Percentiles rank a stretch among this genome's conserved stretches.
Conservation (phyloP, 2,888 invertebrate species). For the Caenorhabditis angaria region DNA sequence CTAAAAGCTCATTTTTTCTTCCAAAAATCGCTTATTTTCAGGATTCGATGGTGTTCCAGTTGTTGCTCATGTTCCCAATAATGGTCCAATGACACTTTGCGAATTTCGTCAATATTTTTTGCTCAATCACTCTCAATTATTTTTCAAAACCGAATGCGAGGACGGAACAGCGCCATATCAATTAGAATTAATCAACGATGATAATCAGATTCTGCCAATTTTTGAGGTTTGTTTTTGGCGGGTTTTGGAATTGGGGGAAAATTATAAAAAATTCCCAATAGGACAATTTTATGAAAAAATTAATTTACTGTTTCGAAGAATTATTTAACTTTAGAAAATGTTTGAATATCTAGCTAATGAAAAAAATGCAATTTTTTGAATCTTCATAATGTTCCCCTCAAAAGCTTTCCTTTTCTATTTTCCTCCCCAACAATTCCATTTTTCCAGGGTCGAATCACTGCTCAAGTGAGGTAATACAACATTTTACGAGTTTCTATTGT, state of each 20-base stretch:
- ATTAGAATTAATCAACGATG: constrained; percentile 53
- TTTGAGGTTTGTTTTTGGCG: constrained; percentile 49
- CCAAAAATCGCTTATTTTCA: neutral
- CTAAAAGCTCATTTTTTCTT: neutral
- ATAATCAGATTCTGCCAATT: constrained; percentile 49
- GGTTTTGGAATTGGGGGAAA: no score
- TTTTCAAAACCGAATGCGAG: constrained; percentile 61
- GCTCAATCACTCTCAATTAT: constrained; percentile 56
- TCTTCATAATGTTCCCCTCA: no score
- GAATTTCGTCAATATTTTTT: constrained; percentile 62
- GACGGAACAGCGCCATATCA: constrained; percentile 61
- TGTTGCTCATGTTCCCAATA: constrained; percentile 60
- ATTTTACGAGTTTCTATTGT: constrained; percentile 1
- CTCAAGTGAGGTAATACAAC: constrained; percentile 22
- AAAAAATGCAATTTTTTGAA: neutral
- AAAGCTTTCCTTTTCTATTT: no score
- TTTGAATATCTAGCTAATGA: no score
- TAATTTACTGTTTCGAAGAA: no score
- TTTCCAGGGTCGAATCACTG: constrained; percentile 35
- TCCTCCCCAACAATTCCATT: no score
- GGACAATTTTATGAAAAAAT: neutral
- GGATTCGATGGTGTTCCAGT: constrained; percentile 59
- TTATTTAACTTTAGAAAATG: no score
- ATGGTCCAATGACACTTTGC: constrained; percentile 50
- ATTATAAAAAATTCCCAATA: no score